A percentile compares a stretch with the other conserved stretches of the same genome.
These are phyloP conservation scores for Terrapene triunguis DNA, from an alignment of 2,113 vertebrate species.

Conservation along the genomic window DNA sequence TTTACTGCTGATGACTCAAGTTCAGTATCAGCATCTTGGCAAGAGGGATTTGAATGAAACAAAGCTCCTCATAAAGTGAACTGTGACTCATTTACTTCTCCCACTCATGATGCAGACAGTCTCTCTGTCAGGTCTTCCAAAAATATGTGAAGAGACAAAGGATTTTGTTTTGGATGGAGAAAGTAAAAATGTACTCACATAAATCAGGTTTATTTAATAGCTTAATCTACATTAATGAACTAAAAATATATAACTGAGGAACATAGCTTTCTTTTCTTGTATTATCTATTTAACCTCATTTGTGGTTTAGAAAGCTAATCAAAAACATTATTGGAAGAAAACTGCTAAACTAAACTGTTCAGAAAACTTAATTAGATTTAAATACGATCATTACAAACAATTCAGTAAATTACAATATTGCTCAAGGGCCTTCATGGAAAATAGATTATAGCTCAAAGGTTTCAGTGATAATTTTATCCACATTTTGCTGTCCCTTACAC, in stretches of 20 bases:
- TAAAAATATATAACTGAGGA: neutral
- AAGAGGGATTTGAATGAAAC: slow-evolving; percentile 78
- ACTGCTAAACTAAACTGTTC: neutral
- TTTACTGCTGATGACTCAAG: slow-evolving; percentile 80
- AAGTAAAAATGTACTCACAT: slow-evolving; percentile 20
- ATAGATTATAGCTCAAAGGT: neutral
- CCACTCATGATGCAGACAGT: slow-evolving; percentile 75
- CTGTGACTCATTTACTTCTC: slow-evolving; percentile 79
- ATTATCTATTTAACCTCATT: neutral
- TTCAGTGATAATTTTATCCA: neutral
- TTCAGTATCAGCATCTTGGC: slow-evolving; percentile 78
- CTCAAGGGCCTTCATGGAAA: neutral
- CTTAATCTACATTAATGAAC: neutral
- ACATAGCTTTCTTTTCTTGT: neutral
- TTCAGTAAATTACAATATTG: neutral
- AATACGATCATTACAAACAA: neutral
- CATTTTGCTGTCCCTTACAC: neutral
- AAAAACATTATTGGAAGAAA: neutral
- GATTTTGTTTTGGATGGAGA: slow-evolving; percentile 58
- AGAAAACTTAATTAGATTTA: slow-evolving; percentile 24
- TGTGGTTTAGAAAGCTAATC: slow-evolving; percentile 27
- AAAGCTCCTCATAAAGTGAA: slow-evolving; percentile 75
- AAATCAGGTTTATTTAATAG: slow-evolving; percentile 7
- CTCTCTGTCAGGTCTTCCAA: slow-evolving; percentile 71
- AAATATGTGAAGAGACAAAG: slow-evolving; percentile 70